Percentiles rank a stretch among this genome's conserved stretches.
These are phyloP conservation scores for Himalopsyche phryganea DNA, from an alignment of 1,140 invertebrate species.

Conservation along the genomic window DNA sequence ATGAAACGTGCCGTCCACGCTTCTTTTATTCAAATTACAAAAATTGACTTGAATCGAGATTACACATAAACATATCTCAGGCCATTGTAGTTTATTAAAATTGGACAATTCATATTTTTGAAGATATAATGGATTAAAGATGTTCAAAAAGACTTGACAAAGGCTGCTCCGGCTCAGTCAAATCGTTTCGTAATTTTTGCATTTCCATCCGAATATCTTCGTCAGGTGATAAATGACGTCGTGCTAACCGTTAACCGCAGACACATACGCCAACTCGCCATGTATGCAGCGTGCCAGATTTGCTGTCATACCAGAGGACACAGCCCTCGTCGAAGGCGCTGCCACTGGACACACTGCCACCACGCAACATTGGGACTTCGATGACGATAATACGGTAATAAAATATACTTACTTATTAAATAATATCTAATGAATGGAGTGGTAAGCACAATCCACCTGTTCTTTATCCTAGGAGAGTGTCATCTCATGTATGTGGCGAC, in stretches of 20 bases:
- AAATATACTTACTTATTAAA: too few species aligned
- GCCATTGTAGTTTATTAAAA: neutral
- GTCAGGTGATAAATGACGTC: slow-evolving; percentile 27
- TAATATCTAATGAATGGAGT: too few species aligned
- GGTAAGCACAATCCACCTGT: too few species aligned
- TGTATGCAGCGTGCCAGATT: slow-evolving; percentile 29
- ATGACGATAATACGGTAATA: slow-evolving; percentile 25
- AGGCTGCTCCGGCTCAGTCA: neutral
- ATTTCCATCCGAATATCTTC: slow-evolving; percentile 9
- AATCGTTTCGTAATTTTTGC: neutral
- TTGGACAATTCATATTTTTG: neutral
- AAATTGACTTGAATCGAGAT: too few species aligned
- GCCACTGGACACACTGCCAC: neutral
- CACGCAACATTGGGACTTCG: slow-evolving; percentile 28
- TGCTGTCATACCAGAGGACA: slow-evolving; percentile 33
- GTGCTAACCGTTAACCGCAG: slow-evolving; percentile 22
- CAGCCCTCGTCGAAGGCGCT: slow-evolving; percentile 20
- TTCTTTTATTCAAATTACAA: too few species aligned
- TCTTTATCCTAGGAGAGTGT: too few species aligned
- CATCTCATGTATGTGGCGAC: too few species aligned
- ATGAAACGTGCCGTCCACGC: too few species aligned
- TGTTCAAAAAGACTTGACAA: neutral
- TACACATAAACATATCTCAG: too few species aligned
- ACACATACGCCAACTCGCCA: slow-evolving; percentile 29
- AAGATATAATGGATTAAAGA: neutral